Conservation (phyloP, 2,797 vertebrate species). For the Melanotaenia parkinsoni region DNA sequence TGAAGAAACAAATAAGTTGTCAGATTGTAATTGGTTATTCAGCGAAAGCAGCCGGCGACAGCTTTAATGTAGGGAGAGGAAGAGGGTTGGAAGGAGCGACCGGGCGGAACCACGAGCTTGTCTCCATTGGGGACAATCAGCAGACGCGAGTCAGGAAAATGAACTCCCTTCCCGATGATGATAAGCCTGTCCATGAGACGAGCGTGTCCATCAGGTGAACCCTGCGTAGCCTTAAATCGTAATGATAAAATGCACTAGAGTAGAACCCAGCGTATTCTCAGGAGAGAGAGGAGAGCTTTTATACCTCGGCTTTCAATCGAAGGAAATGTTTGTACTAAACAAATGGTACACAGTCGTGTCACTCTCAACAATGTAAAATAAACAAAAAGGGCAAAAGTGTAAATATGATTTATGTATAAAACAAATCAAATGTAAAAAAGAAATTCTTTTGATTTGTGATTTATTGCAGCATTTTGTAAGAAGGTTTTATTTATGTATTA, state of each 20-base stretch:
- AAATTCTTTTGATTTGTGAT: conserved; percentile 82
- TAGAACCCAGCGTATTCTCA: conserved; percentile 78
- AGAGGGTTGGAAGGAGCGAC: conserved; percentile 22
- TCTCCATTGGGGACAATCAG: conserved; percentile 71
- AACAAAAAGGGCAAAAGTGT: conserved; percentile 81
- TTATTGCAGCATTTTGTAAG: conserved; percentile 88
- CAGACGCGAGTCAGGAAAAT: conserved; percentile 53
- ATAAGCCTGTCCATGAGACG: conserved; percentile 58
- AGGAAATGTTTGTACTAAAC: conserved; percentile 72
- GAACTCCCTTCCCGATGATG: conserved; percentile 50
- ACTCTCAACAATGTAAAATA: conserved; percentile 80
- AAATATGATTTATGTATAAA: conserved; percentile 84
- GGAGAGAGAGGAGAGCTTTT: conserved; percentile 74
- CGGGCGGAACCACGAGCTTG: conserved; percentile 39
- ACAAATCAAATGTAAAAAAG: conserved; percentile 86
- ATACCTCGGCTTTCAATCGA: conserved; percentile 81
- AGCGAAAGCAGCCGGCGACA: conserved; percentile 54
- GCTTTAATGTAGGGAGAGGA: conserved; percentile 55
- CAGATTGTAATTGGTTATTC: conserved; percentile 72
- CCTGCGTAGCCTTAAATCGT: conserved; percentile 80
- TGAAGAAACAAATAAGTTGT: conserved; percentile 72
- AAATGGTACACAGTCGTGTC: conserved; percentile 75
- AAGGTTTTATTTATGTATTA: conserved; percentile 95
- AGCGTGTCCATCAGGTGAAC: conserved; percentile 63
- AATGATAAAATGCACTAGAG: conserved; percentile 81